Evolutionary conservation across 2,888 invertebrate genomes (phyloP), one percentile per base, ranked within the genome.

Genomic region (Chrysina gloriosa): DNA sequence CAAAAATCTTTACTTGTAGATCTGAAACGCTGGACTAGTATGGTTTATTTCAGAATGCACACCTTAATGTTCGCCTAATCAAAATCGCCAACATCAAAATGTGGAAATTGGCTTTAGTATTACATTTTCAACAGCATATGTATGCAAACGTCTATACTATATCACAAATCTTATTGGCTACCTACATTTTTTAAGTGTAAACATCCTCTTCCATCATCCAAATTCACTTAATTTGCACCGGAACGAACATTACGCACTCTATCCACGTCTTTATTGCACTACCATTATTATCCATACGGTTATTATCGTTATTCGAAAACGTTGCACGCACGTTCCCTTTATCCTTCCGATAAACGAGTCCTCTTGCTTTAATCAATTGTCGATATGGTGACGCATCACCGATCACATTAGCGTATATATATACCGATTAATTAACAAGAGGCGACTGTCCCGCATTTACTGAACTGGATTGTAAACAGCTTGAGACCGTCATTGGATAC

Each of bases 341-440:
- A 19, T 47, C 47, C 47, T 47, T 19, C n/a, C 47, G 47, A 47
- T 47, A 47, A 47, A 47, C n/a, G n/a, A 23, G 19, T 23, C 23
- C 21, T 47, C n/a, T 21, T 23, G 21, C 47, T 16, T 23, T 47
- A 47, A 47, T 47, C 23, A 16, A 47, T 47, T 23, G 5, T 23
- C 7, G 47, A 47, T 21, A 23, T n/a, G 21, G 1, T 47, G 19
- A 47, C 21, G 47, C 47, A 4, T n/a, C 2, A n/a, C 3, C 23
- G 19, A 47, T 47, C 47, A 21, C 19, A 47, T 47, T 47, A n/a
- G 23, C n/a, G n/a, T 21, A 21, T 47, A 34, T 34, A 23, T 6
- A 3, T 16, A 21, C 23, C 3, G 23, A 21, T 47, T 47, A 47
- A 47, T 47, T 21, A 23, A 21, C 47, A 23, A 47, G 16, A 4